Evolutionary conservation across 2,888 invertebrate species (phyloP).

Genomic region (Scaptomyza flava): DNA sequence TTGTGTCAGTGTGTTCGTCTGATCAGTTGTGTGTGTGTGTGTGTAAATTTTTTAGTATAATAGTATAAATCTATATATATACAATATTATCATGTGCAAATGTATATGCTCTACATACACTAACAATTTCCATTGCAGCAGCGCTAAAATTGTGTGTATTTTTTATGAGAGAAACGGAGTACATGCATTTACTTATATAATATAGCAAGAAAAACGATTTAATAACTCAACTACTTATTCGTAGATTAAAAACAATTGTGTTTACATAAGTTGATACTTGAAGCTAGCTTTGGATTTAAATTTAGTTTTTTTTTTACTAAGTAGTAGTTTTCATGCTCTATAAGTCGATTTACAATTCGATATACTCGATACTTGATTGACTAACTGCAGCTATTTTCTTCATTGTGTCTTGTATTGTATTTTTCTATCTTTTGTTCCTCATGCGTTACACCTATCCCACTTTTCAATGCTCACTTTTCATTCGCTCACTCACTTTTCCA

Average conservation of each 20-base stretch:
- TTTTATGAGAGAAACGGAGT: conserved; percentile 62
- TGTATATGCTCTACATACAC: conserved; percentile 42
- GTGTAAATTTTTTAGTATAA: conserved; percentile 13
- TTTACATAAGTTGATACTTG: conserved; percentile 27
- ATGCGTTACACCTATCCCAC: conserved; percentile 10
- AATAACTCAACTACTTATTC: conserved; percentile 22
- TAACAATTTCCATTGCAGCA: conserved; percentile 66
- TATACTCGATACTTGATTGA: conserved; percentile 44
- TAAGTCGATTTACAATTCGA: conserved; percentile 10
- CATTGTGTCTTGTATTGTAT: conserved; percentile 68
- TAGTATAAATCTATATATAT: conserved; percentile 11
- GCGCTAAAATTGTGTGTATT: conserved; percentile 43
- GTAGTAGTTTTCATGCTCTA: conserved; percentile 32
- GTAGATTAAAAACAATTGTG: conserved; percentile 29
- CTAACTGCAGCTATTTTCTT: conserved; percentile 53
- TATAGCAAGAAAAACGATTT: conserved; percentile 42
- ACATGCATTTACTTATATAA: conserved; percentile 75
- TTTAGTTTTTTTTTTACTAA: conserved; percentile 11
- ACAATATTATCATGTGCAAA: not conserved
- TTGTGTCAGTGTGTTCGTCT: not conserved
- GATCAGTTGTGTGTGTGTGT: conserved; percentile 7
- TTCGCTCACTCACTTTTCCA: conserved; percentile 12
- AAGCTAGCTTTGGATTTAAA: conserved; percentile 14
- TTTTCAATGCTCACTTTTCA: conserved; percentile 9
- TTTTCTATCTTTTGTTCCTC: conserved; percentile 59